Evolutionary conservation across 2,113 vertebrate species (phyloP).

Genomic region (Electrona antarctica): DNA sequence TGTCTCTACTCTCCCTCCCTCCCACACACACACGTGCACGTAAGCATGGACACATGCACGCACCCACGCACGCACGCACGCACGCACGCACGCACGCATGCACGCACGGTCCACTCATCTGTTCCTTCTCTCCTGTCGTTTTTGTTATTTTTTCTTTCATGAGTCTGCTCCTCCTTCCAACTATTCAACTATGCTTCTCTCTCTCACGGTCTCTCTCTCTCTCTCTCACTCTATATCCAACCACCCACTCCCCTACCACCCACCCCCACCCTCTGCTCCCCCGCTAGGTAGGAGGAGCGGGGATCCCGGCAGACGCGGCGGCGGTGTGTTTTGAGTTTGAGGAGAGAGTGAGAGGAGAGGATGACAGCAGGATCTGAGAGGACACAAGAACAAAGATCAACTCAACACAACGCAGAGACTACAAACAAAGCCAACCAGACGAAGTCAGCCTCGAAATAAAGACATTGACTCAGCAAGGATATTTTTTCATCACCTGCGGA

Average conservation of each 20-base stretch:
- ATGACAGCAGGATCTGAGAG: constrained; percentile 9
- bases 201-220: not conserved
- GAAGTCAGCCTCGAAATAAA: not conserved
- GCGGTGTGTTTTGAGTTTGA: constrained; percentile 22
- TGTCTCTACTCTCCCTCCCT: not conserved
- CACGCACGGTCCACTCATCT: not conserved
- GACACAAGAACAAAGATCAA: not conserved
- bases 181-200: not conserved
- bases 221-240: not conserved
- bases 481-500: not conserved
- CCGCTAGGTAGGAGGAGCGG: constrained; percentile 1
- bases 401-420: not conserved
- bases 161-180: not conserved
- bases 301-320: constrained; percentile 2
- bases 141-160: not conserved
- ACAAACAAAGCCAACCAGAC: not conserved
- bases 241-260: constrained; percentile 26
- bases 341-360: constrained; percentile 14
- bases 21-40: not conserved
- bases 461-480: not conserved
- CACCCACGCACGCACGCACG: not conserved
- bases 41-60: no score
- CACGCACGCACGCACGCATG: no score
- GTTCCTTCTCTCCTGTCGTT: not conserved
- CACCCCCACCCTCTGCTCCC: constrained; percentile 29